Evolutionary conservation across 1,140 invertebrate species (phyloP), one percentile per base, ranked within the genome.

Genomic region (Episyrphus balteatus): DNA sequence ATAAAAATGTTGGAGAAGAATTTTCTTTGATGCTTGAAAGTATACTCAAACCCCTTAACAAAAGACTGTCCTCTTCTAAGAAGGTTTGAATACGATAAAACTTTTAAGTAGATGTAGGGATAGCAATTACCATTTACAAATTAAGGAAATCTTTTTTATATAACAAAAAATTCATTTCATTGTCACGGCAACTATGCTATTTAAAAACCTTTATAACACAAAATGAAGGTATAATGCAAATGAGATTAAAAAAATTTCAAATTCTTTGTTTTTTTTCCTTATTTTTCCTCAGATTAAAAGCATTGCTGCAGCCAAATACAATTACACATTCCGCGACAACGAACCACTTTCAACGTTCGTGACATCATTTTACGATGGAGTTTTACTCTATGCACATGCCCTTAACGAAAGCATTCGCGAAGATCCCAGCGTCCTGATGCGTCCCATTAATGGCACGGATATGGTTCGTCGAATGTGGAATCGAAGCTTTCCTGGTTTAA

Each of bases 341-440:
- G 79, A 82, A 47, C 79, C 82, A 9, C 80, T 88, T 2, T 86
- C 84, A 9, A 83, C 84, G 15, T 92, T 94, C 60, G 90, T 96
- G 13, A 89, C 88, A 3, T 91, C 92, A 0, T 95, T 98, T 68
- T 94, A 97, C 62, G 95, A 99, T 61, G 86, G 86, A 0, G 88
- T 98, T 11, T 73, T 97, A 0, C 76, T 98, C 11, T 98, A 97
- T 66, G 87, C 90, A 0, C 73, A 89, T 14, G 91, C 91, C 0
- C 71, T 98, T 0, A 94, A 93, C 57, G 84, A 92, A 50, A 92
- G 88, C 10, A 70, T 94, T 9, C 70, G 69, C 1, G 75, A 78
- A n/a, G 73, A 80, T 47, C 77, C 82, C 2, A 61, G 70, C 0
- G 76, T 83, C 54, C 51, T 76, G 15, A 68, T 72, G 5, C 72